Percentiles rank a stretch among this genome's conserved stretches.
phyloP scores from a whole-genome alignment of 2,113 vertebrate species.

The Okapia johnstoni region DNA sequence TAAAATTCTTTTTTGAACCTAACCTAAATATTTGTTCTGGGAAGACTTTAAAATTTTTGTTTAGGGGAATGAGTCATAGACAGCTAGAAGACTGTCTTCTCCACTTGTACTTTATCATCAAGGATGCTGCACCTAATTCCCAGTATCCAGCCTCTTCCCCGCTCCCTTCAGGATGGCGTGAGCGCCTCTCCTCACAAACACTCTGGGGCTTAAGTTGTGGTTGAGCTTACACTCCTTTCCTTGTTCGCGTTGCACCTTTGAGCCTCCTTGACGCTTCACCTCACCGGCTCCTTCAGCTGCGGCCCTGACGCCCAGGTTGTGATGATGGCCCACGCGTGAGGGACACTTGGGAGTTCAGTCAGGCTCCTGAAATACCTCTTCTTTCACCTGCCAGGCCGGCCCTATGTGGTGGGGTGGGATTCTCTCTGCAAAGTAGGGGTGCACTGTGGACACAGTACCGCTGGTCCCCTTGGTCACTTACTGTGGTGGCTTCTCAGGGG shows the following conservation, averaged over 20 bases:
- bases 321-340: not conserved
- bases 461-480: not conserved
- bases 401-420: no score
- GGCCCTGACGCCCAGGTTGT: not conserved
- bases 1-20: not conserved
- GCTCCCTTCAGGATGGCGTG: not conserved
- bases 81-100: not conserved
- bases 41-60: not conserved
- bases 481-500: not conserved
- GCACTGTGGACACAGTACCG: fast-evolving
- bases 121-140: not conserved
- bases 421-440: not conserved
- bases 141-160: not conserved
- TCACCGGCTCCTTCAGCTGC: not conserved
- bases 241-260: not conserved
- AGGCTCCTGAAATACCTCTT: not conserved
- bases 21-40: not conserved
- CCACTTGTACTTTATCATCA: not conserved
- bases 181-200: not conserved
- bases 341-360: not conserved
- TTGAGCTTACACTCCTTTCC: not conserved
- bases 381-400: not conserved
- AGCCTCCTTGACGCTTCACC: not conserved
- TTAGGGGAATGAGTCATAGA: not conserved
- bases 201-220: not conserved